Evolutionary conservation across 2,888 invertebrate species (phyloP).

Genomic region (Agrenia bidenticulata): DNA sequence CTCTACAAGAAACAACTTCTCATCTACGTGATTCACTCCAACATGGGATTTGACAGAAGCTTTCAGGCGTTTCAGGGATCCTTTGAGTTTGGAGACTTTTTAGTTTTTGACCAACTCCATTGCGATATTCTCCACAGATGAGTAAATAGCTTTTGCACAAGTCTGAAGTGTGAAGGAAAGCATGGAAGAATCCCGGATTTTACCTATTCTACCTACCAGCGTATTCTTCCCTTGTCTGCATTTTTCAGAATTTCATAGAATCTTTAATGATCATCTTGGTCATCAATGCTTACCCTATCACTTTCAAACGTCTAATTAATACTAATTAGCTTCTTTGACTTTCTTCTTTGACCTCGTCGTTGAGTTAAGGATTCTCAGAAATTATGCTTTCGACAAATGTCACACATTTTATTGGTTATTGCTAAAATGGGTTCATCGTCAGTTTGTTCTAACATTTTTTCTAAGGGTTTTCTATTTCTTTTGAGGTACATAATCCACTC

Average conservation of each 20-base stretch:
- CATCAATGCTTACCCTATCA: neutral
- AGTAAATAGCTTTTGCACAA: slow-evolving; percentile 15
- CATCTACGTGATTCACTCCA: slow-evolving; percentile 15
- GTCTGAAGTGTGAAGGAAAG: slow-evolving; percentile 27
- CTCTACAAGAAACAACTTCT: slow-evolving; percentile 8
- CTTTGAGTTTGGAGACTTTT: neutral
- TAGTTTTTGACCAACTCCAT: slow-evolving; percentile 3
- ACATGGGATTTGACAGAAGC: slow-evolving; percentile 1
- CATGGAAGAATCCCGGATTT: slow-evolving; percentile 38
- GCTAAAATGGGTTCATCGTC: too few species aligned
- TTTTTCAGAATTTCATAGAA: slow-evolving; percentile 19
- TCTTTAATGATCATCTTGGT: slow-evolving; percentile 14
- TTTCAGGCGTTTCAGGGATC: too few species aligned
- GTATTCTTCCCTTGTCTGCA: slow-evolving; percentile 30
- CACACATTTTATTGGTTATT: too few species aligned
- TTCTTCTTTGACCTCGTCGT: too few species aligned
- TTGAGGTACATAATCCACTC: too few species aligned
- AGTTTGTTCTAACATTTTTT: too few species aligned
- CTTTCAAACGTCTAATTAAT: too few species aligned
- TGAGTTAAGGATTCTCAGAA: too few species aligned
- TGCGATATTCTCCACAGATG: neutral
- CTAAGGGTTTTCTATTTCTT: too few species aligned
- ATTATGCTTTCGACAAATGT: too few species aligned
- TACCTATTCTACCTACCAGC: slow-evolving; percentile 28
- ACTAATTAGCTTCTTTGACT: too few species aligned